phyloP scores from a whole-genome alignment of 2,113 vertebrate species.

The Noturus placidus region DNA sequence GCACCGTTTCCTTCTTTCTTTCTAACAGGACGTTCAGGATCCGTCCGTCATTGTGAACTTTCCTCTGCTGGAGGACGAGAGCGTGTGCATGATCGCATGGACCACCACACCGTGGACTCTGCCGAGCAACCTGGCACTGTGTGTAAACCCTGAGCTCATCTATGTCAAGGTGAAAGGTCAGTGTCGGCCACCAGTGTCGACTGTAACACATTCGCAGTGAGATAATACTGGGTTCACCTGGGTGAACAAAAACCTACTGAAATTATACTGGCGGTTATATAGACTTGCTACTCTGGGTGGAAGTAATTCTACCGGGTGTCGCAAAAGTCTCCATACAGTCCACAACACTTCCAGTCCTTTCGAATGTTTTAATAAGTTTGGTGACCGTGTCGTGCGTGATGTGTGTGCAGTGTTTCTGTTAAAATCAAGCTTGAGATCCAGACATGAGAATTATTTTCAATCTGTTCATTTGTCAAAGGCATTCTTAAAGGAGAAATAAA shows the following conservation, averaged over 20 bases:
- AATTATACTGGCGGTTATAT: not conserved
- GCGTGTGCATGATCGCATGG: constrained; percentile 87
- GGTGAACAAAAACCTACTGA: not conserved
- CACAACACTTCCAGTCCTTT: too few relatives aligned
- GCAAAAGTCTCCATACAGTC: too few relatives aligned
- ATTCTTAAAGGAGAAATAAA: too few relatives aligned
- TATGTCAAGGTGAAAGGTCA: constrained; percentile 92
- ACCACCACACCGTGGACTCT: constrained; percentile 98
- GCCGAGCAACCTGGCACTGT: constrained; percentile 93
- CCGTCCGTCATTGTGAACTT: constrained; percentile 91
- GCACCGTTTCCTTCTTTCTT: not conserved
- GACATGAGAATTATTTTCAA: too few relatives aligned
- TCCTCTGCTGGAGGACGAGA: constrained; percentile 83
- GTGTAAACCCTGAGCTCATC: constrained; percentile 86
- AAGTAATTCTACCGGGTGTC: not conserved
- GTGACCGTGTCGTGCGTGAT: too few relatives aligned
- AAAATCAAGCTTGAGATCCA: too few relatives aligned
- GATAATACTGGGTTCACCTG: not conserved
- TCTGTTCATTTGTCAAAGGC: too few relatives aligned
- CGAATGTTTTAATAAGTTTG: too few relatives aligned
- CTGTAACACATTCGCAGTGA: not conserved
- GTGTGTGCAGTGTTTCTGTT: too few relatives aligned
- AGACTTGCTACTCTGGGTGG: not conserved
- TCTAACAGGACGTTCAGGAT: constrained; percentile 91
- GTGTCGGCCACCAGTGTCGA: not conserved